A percentile compares a stretch with the other conserved stretches of the same genome.
Conservation (phyloP, 2,113 vertebrate species). For the Phylloscopus whistleri region DNA sequence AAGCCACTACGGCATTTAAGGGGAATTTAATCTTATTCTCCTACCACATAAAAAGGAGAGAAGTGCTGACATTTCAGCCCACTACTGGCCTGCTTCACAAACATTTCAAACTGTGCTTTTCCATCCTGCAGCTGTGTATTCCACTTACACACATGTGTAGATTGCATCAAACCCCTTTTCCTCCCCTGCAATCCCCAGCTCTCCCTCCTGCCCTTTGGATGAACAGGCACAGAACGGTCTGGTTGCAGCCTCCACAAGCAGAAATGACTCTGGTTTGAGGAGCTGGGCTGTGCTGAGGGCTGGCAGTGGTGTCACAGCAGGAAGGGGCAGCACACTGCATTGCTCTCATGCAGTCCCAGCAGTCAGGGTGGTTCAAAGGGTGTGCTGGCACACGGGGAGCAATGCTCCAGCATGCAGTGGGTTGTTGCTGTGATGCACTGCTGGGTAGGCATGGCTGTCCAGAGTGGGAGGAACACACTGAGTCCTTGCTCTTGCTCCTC, state of each 20-base stretch:
- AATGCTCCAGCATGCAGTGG: background rate
- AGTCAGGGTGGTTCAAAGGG: accelerated
- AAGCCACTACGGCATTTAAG: conserved; percentile 37
- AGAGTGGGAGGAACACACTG: background rate
- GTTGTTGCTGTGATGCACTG: background rate
- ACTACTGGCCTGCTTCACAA: conserved; percentile 22
- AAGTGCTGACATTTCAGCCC: conserved; percentile 64
- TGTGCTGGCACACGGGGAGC: background rate
- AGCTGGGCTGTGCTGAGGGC: background rate
- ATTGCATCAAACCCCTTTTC: background rate
- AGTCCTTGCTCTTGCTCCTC: accelerated
- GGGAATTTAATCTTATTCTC: conserved; percentile 66
- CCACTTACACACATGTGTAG: background rate
- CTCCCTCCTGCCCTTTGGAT: background rate
- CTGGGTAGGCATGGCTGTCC: background rate
- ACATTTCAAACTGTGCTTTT: conserved; percentile 33
- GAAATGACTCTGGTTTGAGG: background rate
- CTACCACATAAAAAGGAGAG: conserved; percentile 45
- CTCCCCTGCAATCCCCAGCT: background rate
- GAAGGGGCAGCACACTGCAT: accelerated
- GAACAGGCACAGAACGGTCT: background rate
- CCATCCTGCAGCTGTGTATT: background rate
- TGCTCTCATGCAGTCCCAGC: too few species aligned
- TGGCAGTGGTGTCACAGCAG: background rate
- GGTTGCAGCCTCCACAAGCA: background rate